A percentile compares a stretch with the other conserved stretches of the same genome.
phyloP scores from a whole-genome alignment of 2,113 vertebrate species.

The Glaucomys volans region DNA sequence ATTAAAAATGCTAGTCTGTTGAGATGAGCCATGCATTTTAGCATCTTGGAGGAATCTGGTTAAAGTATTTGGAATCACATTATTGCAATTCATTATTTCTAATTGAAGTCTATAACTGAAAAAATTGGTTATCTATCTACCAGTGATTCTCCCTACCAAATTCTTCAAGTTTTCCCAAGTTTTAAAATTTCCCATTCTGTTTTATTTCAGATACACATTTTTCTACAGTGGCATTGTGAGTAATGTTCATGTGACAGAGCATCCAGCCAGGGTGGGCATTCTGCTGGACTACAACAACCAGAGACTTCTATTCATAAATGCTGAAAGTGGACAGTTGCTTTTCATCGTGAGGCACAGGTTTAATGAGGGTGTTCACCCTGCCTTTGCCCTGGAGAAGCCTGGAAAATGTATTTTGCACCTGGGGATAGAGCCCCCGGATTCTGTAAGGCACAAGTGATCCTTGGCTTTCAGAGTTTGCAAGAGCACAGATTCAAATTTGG shows the following conservation, averaged over 20 bases:
- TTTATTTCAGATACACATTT: constrained; percentile 92
- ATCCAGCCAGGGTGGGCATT: constrained; percentile 89
- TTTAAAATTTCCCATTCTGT: constrained; percentile 15
- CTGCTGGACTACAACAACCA: constrained; percentile 92
- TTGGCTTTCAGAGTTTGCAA: constrained; percentile 40
- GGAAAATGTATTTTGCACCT: constrained; percentile 91
- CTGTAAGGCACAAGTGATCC: constrained; percentile 90
- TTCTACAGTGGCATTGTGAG: constrained; percentile 90
- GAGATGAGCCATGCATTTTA: not conserved
- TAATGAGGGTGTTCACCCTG: constrained; percentile 89
- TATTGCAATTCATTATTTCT: not conserved
- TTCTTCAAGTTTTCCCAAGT: constrained; percentile 23
- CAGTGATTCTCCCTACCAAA: constrained; percentile 49
- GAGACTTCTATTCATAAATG: constrained; percentile 93
- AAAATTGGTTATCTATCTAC: not conserved
- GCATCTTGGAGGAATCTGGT: not conserved
- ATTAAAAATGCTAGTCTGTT: constrained; percentile 32
- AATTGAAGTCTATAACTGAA: constrained; percentile 16
- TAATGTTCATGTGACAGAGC: constrained; percentile 89
- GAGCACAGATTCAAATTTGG: not conserved
- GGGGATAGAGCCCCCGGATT: constrained; percentile 91
- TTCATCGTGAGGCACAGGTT: constrained; percentile 91
- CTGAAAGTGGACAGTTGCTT: constrained; percentile 91
- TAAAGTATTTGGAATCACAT: not conserved
- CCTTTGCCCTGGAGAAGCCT: constrained; percentile 92